Conservation (phyloP, 2,113 vertebrate species). For the Menidia beryllina region DNA sequence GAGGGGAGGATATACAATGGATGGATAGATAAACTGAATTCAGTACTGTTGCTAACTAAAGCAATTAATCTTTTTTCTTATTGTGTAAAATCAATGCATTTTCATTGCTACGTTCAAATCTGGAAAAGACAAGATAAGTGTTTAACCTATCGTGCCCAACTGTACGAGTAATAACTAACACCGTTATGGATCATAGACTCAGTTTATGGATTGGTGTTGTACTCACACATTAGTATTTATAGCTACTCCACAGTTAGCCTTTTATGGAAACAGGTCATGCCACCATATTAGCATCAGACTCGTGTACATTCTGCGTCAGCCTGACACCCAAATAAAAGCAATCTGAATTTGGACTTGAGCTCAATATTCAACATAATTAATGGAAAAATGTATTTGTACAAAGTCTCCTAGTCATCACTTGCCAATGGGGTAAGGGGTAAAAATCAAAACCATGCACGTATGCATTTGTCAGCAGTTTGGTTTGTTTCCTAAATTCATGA, state of each 20-base stretch:
- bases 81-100: too few species aligned
- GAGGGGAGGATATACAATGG: too few species aligned
- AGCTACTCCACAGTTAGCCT: neutral
- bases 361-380: neutral
- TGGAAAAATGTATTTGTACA: neutral
- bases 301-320: neutral
- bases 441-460: neutral
- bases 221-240: neutral
- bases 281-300: neutral
- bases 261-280: neutral
- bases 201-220: neutral
- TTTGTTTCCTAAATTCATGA: too few species aligned
- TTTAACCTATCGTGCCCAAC: neutral
- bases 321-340: neutral
- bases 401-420: too few species aligned
- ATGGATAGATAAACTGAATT: too few species aligned
- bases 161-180: neutral
- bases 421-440: too few species aligned
- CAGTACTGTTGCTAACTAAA: too few species aligned
- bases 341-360: neutral
- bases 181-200: neutral
- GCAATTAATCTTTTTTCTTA: too few species aligned
- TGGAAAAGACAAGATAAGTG: neutral
- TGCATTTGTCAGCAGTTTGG: too few species aligned
- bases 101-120: too few species aligned